phyloP scores from a whole-genome alignment of 92 coral and sea anemone species.

The Hydrozoanthus gracilis region DNA sequence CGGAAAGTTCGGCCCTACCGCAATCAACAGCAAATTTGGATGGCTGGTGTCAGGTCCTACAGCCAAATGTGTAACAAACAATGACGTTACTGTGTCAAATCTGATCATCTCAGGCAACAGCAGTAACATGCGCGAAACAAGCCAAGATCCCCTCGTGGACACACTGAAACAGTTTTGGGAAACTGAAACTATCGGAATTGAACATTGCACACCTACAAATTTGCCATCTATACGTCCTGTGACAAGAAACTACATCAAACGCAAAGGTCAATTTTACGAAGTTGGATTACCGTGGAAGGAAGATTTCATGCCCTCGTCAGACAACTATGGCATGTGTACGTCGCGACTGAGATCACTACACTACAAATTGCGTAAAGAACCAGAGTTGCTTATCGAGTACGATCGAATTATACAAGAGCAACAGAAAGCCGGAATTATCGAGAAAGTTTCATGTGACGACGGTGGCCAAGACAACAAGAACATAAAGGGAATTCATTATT shows the following conservation, averaged over 20 bases:
- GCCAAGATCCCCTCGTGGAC: slow-evolving; percentile 33
- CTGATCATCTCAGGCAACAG: not conserved
- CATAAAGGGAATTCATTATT: slow-evolving; percentile 45
- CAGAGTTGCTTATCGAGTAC: slow-evolving; percentile 53
- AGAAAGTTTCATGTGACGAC: slow-evolving; percentile 39
- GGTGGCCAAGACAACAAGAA: slow-evolving; percentile 15
- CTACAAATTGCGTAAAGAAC: slow-evolving; percentile 50
- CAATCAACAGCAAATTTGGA: slow-evolving; percentile 64
- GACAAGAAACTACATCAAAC: slow-evolving; percentile 22
- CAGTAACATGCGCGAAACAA: slow-evolving; percentile 22
- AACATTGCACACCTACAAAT: not conserved
- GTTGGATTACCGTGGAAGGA: slow-evolving; percentile 59
- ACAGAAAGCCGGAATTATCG: slow-evolving; percentile 58
- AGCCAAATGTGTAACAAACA: not conserved
- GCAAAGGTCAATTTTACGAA: slow-evolving; percentile 41
- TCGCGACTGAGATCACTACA: slow-evolving; percentile 60
- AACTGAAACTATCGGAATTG: slow-evolving; percentile 50
- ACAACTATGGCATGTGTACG: slow-evolving; percentile 54
- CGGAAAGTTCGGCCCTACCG: slow-evolving; percentile 70
- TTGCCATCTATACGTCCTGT: slow-evolving; percentile 2
- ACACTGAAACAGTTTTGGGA: slow-evolving; percentile 58
- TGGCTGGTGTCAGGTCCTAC: slow-evolving; percentile 72
- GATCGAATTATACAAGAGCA: slow-evolving; percentile 62
- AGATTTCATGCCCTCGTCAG: slow-evolving; percentile 34
- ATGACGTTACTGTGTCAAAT: slow-evolving; percentile 2